Evolutionary conservation across 2,113 vertebrate genomes (phyloP), one percentile per base, ranked within the genome.

Genomic region (Archocentrus centrarchus): DNA sequence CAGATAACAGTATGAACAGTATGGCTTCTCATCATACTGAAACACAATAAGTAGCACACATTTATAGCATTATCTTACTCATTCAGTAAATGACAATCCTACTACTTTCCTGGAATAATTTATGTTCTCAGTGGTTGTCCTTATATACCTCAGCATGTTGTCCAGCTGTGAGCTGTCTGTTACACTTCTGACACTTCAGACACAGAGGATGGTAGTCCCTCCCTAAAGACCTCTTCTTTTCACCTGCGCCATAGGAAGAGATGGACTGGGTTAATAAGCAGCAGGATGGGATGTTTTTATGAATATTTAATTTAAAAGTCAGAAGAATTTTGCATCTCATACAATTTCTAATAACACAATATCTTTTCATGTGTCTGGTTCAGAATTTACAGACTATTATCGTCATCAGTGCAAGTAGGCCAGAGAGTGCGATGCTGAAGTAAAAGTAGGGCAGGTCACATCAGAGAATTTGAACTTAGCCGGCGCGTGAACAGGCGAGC

Each of bases 141-240:
- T 1, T 39, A 14, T 27, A 6, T 96, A 97, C 96, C 95, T 97
- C 95, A 59, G 96, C 97, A 63, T 97, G 97, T 84, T 97, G 95
- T 73, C 96, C 96, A 6, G 96, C 86, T 35, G 93, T 96, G 75
- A 97, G 95, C 73, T 96, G 96, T 79, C 94, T 89, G 84, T 95
- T 97, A 86, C 97, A 97, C 15, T 76, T 92, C 59, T 95, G 94
- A 88, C 97, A 97, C 92, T 97, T 97, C 90, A 97, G 93, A 90
- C 97, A 97, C 44, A 97, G 93, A 3, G 96, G 96, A 89, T 97
- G 97, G 91, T 97, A 97, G 92, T 97, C 96, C 78, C 96, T 95
- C 62, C 97, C 96, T 37, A 97, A 30, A 7, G 97, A 97, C 66
- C 94, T 94, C 80, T 95, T 97, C 87, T 94, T 96, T 89, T 97